Evolutionary conservation across 2,888 invertebrate genomes (phyloP), one percentile per base, ranked within the genome.

Genomic region (Leptopilina myrica): DNA sequence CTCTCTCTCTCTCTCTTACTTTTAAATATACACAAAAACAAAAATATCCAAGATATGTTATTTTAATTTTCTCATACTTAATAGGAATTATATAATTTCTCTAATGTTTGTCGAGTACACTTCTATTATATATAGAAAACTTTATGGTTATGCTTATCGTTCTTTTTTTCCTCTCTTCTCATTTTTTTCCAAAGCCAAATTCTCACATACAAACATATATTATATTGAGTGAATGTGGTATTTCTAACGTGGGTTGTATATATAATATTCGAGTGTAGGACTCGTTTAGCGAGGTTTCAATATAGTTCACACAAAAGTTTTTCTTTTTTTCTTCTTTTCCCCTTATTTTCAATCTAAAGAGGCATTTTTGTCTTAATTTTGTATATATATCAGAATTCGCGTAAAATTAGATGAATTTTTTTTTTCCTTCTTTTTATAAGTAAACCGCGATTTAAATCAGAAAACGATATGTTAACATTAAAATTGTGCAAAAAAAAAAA

Each of bases 281-380:
- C 73, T 73, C 73, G 56, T 73, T 73, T 73, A 56, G 56, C 73
- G 73, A 56, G 73, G 12, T 56, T 73, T 73, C 33, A 20, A 20
- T 20, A 26, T 26, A 73, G 53, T 73, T 56, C 73, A 73, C 53
- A 73, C 33, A 56, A 73, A 73, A 73, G 33, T 73, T 73, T 14
- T 20, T 20, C 56, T 73, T 1, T 20, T 20, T 20, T 20, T 20
- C 1, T 20, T 20, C 20, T n/a, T n/a, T n/a, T 1, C 20, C 20
- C 20, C 20, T 1, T 20, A 20, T 20, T 20, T 20, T 20, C 20
- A 20, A 20, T 20, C 20, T 20, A 20, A 20, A 20, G 20, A 20
- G 20, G 1, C 20, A 20, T 20, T 20, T 20, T 20, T 20, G 20
- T 20, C 20, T 0, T 20, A 0, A 20, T 20, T 20, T 20, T 20